Evolutionary conservation across 1,140 invertebrate genomes (phyloP), one percentile per base, ranked within the genome.

Genomic region (Rhagoletis zephyria): DNA sequence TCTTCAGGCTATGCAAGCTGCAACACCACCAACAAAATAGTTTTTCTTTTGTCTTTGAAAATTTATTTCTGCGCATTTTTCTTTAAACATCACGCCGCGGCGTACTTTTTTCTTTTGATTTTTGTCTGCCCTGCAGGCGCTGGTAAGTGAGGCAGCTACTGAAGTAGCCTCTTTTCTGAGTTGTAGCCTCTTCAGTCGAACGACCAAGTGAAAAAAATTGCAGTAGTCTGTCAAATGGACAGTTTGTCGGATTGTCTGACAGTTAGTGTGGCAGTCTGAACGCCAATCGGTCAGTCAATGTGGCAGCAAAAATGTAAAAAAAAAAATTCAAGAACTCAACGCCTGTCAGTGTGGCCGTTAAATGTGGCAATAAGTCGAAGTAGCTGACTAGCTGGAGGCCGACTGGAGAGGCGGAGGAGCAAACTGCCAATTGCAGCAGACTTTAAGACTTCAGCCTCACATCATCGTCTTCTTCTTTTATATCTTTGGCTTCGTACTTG

Each of bases 21-120:
- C 48, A 56, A 81, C 74, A 56, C 16, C 70, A 14, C 7, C 2
- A 65, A 65, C 85, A 87, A 85, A 85, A 87, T 85, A 16, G 48
- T 74, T 87, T 88, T 88, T 89, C 88, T 88, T 88, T 89, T 87
- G 81, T 77, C 59, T 65, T 89, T 88, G 19, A 85, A 85, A 87
- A 70, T 85, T 60, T 85, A 85, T 88, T 86, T 61, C 61, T 59
- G 30, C 56, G 64, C 87, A 85, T 87, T 88, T 74, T 88, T 88
- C 64, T 85, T 30, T 48, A 81, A 4, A n/a, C 70, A 67, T 40
- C 3, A n/a, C 42, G 40, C 40, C 2, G 30, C 30, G 10, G 30
- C 70, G 51, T n/a, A 56, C 19, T 81, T 30, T 48, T n/a, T 12
- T 70, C 40, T 14, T 4, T 56, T n/a, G n/a, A 81, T 19, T 48